Base-by-base conservation (phyloP, 1,140 invertebrate genomes). In the Procambarus clarkii region DNA sequence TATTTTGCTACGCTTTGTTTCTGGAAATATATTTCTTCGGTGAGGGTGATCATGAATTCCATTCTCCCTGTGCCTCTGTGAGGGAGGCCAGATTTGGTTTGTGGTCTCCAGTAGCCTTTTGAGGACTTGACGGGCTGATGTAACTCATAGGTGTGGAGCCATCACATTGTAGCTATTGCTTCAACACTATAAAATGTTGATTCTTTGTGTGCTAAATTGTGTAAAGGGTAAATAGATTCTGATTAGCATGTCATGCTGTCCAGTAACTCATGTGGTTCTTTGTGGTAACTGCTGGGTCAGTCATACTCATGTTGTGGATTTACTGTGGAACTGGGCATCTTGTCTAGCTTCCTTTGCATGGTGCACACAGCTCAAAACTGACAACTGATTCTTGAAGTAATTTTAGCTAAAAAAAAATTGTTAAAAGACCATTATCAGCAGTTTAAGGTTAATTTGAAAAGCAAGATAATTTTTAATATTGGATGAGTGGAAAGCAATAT, bases 271-370 rank as follows among this genome's bases (percentile, higher is more conserved):
- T 34, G n/a, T 34, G 21, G 21, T 4, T 4, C 1, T 69, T 69
- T 13, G 5, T 45, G 34, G 11, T 45, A 78, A 76, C 85, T 78
- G 76, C 74, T 86, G 74, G 74, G 69, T 58, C 85, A 58, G 48
- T 77, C 54, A 44, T 78, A 78, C 48, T 54, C 79, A 81, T 81
- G 79, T 81, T 86, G 74, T 86, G 48, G 48, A 64, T 86, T 86
- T 50, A 86, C 74, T 86, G 74, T 86, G 85, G 34, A 86, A 86
- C 74, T 86, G 54, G 85, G 24, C 85, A 76, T 86, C 54, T 24
- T 46, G 81, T 83, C 50, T 50, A 34, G n/a, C 76, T 78, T 86
- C 46, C 46, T 45, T 54, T 13, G 34, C 85, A 58, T 18, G 11
- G 54, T 86, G 74, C 85, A 78, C 74, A 86, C 50, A 86, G 50